A percentile compares a stretch with the other conserved stretches of the same genome.
phyloP scores from a whole-genome alignment of 2,888 invertebrate species.

The Drosophila paracracens region DNA sequence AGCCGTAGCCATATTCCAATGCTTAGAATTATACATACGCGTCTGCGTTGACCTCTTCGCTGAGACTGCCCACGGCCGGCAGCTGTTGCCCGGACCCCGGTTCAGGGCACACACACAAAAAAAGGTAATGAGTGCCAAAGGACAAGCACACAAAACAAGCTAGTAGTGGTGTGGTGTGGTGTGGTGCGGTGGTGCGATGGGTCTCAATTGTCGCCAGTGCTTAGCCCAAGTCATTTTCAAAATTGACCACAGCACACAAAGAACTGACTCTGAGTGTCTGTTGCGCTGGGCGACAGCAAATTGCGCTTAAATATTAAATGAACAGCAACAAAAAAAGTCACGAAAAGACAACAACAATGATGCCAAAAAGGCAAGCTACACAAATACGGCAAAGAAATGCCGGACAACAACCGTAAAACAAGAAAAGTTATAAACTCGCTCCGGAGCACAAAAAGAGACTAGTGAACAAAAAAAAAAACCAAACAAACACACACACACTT shows the following conservation, averaged over 20 bases:
- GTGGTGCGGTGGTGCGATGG: conserved; percentile 1
- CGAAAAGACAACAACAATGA: conserved; percentile 23
- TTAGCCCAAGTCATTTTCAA: conserved; percentile 77
- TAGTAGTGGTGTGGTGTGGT: conserved; percentile 21
- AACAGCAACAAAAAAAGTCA: conserved; percentile 35
- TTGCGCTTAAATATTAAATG: conserved; percentile 83
- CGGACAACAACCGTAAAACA: conserved; percentile 78
- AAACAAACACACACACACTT: conserved; percentile 68
- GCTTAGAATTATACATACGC: conserved; percentile 64
- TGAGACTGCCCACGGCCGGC: conserved; percentile 31
- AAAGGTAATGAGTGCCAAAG: conserved; percentile 81
- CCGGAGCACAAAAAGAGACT: conserved; percentile 53
- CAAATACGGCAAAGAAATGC: conserved; percentile 50
- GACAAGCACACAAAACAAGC: conserved; percentile 66
- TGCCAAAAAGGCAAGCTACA: conserved; percentile 26
- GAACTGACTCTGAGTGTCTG: conserved; percentile 39
- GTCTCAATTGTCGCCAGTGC: conserved; percentile 78
- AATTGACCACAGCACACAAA: conserved; percentile 78
- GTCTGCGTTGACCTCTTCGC: conserved; percentile 59
- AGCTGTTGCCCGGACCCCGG: conserved; percentile 36
- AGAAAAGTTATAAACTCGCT: conserved; percentile 79
- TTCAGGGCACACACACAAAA: conserved; percentile 26
- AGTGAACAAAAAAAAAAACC: conserved; percentile 54
- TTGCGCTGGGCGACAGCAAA: conserved; percentile 66
- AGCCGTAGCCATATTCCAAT: conserved; percentile 24